These are phyloP conservation scores for Eidolon helvum DNA, from an alignment of 2,113 vertebrate species.

Conservation along the genomic window DNA sequence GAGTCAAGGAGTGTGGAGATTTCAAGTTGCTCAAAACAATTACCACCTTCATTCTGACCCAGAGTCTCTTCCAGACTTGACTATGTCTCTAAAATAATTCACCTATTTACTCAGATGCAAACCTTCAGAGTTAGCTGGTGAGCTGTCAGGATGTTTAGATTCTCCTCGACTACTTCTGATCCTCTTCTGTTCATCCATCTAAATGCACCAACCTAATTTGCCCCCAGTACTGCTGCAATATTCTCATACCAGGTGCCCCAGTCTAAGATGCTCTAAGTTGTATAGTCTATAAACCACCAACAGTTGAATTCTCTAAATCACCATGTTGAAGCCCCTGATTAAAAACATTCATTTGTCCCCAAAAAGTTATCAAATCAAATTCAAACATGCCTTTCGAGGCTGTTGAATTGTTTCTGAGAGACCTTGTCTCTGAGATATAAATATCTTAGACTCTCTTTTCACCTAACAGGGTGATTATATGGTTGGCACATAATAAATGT, in stretches of 20 bases:
- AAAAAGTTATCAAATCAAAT: background rate
- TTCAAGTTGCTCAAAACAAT: background rate
- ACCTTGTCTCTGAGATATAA: background rate
- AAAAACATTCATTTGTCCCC: background rate
- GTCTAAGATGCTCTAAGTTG: background rate
- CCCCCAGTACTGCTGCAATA: background rate
- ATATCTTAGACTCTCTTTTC: background rate
- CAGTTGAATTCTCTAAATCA: background rate
- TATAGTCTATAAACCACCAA: background rate
- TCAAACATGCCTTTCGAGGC: background rate
- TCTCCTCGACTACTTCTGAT: background rate
- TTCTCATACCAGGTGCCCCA: background rate
- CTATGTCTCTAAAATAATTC: background rate
- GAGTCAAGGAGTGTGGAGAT: background rate
- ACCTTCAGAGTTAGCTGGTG: background rate
- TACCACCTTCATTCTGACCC: background rate
- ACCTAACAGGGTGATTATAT: background rate
- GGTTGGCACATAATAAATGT: background rate
- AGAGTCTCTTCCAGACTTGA: background rate
- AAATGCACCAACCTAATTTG: background rate
- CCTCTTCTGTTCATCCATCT: background rate
- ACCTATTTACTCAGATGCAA: background rate
- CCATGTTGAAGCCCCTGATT: background rate
- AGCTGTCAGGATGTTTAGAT: background rate
- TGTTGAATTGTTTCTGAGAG: background rate